phyloP scores from a whole-genome alignment of 2,888 invertebrate genomes.

The Nymphalis polychloros region DNA sequence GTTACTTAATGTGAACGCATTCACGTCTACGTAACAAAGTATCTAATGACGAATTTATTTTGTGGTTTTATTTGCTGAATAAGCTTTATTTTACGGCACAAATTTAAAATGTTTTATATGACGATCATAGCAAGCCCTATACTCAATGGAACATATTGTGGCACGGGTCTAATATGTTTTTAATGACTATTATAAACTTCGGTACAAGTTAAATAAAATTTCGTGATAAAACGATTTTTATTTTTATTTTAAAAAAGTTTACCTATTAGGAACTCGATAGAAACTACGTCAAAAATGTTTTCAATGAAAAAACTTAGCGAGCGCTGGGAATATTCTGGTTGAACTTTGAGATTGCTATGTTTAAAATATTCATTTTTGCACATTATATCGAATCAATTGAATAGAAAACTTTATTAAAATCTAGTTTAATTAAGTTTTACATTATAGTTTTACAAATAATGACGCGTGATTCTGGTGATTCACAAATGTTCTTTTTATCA shows the following conservation, averaged over 20 bases:
- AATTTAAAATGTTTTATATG: slow-evolving; percentile 5
- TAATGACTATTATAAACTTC: slow-evolving; percentile 15
- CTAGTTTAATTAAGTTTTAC: not conserved
- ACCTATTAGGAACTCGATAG: slow-evolving; percentile 41
- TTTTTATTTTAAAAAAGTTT: slow-evolving; percentile 39
- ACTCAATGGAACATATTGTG: not conserved
- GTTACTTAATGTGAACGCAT: slow-evolving; percentile 35
- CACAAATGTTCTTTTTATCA: too few species aligned
- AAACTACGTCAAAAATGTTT: slow-evolving; percentile 41
- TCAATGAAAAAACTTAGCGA: slow-evolving; percentile 36
- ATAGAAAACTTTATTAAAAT: slow-evolving; percentile 5
- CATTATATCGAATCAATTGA: slow-evolving; percentile 19
- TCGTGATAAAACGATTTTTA: slow-evolving; percentile 33
- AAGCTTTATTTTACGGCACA: slow-evolving; percentile 11
- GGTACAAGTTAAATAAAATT: slow-evolving; percentile 28
- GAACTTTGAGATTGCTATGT: slow-evolving; percentile 34
- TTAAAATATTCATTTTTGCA: slow-evolving; percentile 30
- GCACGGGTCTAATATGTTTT: slow-evolving; percentile 19
- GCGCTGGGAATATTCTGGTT: slow-evolving; percentile 35
- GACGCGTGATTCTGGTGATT: too few species aligned
- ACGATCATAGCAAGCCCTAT: not conserved
- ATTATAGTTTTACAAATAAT: not conserved
- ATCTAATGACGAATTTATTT: slow-evolving; percentile 17
- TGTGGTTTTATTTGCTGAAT: slow-evolving; percentile 1
- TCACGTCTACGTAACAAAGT: slow-evolving; percentile 20